phyloP scores from a whole-genome alignment of 92 coral and sea anemone species.

The Hydrozoanthus gracilis region DNA sequence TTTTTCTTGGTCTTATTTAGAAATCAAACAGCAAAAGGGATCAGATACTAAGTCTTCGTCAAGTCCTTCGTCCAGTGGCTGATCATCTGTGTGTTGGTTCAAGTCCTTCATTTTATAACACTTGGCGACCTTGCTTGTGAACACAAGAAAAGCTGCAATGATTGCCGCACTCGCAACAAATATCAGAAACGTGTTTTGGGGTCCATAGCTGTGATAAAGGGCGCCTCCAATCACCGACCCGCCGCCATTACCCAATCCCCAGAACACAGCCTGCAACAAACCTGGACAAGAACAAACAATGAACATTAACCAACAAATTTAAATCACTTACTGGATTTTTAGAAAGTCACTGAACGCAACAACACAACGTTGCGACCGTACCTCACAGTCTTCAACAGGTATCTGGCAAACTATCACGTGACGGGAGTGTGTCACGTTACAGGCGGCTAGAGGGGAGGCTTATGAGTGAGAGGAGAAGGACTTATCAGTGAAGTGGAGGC shows the following conservation, averaged over 20 bases:
- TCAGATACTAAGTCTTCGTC: too few relatives aligned
- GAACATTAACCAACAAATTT: neutral
- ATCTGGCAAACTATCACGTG: too few relatives aligned
- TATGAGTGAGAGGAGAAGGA: too few relatives aligned
- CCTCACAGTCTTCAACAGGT: too few relatives aligned
- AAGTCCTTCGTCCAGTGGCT: too few relatives aligned
- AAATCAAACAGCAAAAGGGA: too few relatives aligned
- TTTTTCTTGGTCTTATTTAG: too few relatives aligned
- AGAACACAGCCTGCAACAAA: slow-evolving; percentile 73
- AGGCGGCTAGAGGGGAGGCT: too few relatives aligned
- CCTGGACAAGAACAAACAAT: slow-evolving; percentile 24
- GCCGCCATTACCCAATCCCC: slow-evolving; percentile 83
- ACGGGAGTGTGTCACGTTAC: too few relatives aligned
- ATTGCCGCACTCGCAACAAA: slow-evolving; percentile 52
- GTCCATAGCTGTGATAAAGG: slow-evolving; percentile 60
- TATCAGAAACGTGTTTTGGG: slow-evolving; percentile 51
- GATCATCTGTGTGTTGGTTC: too few relatives aligned
- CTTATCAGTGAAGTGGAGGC: too few relatives aligned
- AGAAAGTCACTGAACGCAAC: neutral
- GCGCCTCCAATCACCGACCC: slow-evolving; percentile 75
- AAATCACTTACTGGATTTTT: neutral
- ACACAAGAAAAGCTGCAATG: slow-evolving; percentile 25
- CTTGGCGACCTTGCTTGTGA: slow-evolving; percentile 21
- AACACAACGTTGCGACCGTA: too few relatives aligned
- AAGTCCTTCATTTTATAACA: neutral